Evolutionary conservation across 2,797 vertebrate genomes (phyloP).

Genomic region (Enteromius radiatus): DNA sequence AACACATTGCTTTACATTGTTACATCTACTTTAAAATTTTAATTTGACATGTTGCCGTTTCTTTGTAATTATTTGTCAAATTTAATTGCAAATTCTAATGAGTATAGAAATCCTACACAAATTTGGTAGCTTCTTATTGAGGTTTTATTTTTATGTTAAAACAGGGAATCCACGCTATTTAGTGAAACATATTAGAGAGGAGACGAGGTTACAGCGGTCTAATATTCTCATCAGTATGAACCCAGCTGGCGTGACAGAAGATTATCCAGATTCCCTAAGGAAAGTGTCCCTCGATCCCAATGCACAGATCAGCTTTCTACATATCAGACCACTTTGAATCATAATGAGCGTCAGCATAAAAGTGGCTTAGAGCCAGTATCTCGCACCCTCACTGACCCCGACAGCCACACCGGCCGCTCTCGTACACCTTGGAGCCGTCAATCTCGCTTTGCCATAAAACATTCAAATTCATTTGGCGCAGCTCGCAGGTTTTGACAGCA

Average conservation of each 20-base stretch:
- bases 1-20: not conserved
- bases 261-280: slow-evolving; percentile 61
- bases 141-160: slow-evolving; percentile 18
- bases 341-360: slow-evolving; percentile 57
- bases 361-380: slow-evolving; percentile 49
- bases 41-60: not conserved
- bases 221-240: slow-evolving; percentile 61
- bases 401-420: slow-evolving; percentile 5
- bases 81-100: not conserved
- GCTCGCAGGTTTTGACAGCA: slow-evolving; percentile 34
- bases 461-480: slow-evolving; percentile 43
- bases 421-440: not conserved
- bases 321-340: slow-evolving; percentile 51
- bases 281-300: slow-evolving; percentile 54
- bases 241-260: slow-evolving; percentile 63
- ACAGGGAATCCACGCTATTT: slow-evolving; percentile 28
- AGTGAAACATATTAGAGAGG: slow-evolving; percentile 50
- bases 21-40: not conserved
- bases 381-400: slow-evolving; percentile 40
- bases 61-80: not conserved
- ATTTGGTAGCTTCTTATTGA: not conserved
- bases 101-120: not conserved
- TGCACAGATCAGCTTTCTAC: slow-evolving; percentile 49
- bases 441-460: slow-evolving; percentile 17
- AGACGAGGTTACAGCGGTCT: slow-evolving; percentile 32